Conservation (phyloP, 1,140 invertebrate species). For the Potamilus streckersoni region DNA sequence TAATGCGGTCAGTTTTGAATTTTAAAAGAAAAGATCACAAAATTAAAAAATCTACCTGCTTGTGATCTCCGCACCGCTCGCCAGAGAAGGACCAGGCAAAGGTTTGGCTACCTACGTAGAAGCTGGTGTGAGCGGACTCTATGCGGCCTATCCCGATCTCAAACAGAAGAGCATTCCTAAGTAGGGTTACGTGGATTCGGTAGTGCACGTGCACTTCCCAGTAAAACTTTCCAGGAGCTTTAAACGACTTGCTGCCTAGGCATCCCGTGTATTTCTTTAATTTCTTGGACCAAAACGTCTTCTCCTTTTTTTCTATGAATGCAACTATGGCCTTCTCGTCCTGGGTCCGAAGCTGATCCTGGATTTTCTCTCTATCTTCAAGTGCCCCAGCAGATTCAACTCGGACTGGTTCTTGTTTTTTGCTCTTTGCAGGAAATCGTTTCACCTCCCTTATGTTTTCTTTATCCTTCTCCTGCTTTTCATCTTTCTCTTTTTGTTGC, state of each 20-base stretch:
- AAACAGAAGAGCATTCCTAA: conserved; percentile 40
- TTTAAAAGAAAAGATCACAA: too few relatives aligned
- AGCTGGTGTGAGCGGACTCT: conserved; percentile 35
- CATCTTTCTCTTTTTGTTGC: conserved; percentile 20
- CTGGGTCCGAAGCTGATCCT: not conserved
- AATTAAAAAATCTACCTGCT: conserved; percentile 19
- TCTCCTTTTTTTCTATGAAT: conserved; percentile 7
- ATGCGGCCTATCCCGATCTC: conserved; percentile 37
- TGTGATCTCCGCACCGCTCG: conserved; percentile 38
- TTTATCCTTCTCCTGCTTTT: conserved; percentile 12
- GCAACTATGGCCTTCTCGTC: not conserved
- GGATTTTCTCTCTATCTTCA: too few relatives aligned
- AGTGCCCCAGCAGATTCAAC: too few relatives aligned
- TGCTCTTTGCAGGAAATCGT: too few relatives aligned
- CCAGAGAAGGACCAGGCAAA: conserved; percentile 43
- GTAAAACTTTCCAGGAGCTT: conserved; percentile 34
- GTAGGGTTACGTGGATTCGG: conserved; percentile 38
- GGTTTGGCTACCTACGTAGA: conserved; percentile 39
- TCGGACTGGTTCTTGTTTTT: too few relatives aligned
- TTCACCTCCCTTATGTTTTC: too few relatives aligned
- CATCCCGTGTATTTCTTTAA: conserved; percentile 41
- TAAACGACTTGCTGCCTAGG: conserved; percentile 31
- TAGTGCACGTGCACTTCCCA: conserved; percentile 38
- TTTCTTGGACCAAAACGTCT: conserved; percentile 30
- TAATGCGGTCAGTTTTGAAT: too few relatives aligned